Conservation (phyloP, 53 echinoderm and acorn worm genomes). For the Mesocentrotus franciscanus region DNA sequence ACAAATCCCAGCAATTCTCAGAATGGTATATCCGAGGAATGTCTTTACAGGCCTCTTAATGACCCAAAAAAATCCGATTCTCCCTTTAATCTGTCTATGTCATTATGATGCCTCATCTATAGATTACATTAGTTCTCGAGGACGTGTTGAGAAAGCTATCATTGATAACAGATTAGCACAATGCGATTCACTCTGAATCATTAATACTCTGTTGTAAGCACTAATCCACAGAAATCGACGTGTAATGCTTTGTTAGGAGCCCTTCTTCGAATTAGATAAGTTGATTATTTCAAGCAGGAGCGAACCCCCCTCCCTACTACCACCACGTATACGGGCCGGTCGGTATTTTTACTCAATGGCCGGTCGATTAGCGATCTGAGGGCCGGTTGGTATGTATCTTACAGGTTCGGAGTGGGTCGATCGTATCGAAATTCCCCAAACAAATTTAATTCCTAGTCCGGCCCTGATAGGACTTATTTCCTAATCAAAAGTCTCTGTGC, state of each 20-base stretch:
- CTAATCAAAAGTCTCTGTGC: not conserved
- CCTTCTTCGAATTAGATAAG: not conserved
- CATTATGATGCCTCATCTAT: not conserved
- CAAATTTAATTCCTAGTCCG: no score
- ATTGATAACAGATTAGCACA: slow-evolving; percentile 4
- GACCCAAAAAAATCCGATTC: not conserved
- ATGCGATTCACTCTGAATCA: slow-evolving; percentile 13
- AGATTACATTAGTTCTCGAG: not conserved
- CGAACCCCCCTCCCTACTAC: no score
- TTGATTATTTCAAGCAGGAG: no score
- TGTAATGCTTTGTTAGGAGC: not conserved
- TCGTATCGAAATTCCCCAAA: no score
- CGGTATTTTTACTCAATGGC: no score
- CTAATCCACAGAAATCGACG: not conserved
- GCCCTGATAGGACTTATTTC: not conserved
- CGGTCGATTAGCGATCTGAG: no score
- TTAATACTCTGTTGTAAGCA: not conserved
- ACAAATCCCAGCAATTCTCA: not conserved
- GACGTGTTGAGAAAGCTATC: not conserved
- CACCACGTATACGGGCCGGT: no score
- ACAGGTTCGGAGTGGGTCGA: no score
- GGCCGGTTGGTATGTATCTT: no score
- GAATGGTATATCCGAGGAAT: not conserved
- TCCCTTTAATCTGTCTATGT: not conserved
- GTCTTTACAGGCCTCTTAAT: no score